Evolutionary conservation across 2,113 vertebrate genomes (phyloP).

Genomic region (Cryptomyrus ogoouensis): DNA sequence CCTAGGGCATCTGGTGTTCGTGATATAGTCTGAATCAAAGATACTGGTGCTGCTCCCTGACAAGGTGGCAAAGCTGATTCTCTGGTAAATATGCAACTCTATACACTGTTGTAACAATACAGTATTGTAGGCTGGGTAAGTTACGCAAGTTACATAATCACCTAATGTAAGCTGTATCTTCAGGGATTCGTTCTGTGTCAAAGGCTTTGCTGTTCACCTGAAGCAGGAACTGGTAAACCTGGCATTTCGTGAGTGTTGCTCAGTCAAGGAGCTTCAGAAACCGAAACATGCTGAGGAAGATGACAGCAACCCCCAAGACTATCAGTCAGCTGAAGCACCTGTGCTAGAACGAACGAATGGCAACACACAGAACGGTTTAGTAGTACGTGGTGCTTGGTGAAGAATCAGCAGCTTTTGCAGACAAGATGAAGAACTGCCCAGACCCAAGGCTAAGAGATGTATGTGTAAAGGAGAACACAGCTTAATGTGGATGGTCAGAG

Average conservation of each 20-base stretch:
- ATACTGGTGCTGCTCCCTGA: background rate
- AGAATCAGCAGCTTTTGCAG: background rate
- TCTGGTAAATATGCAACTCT: background rate
- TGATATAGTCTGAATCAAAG: background rate
- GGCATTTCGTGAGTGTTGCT: background rate
- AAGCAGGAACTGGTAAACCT: background rate
- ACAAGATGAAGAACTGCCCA: background rate
- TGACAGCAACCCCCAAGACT: background rate
- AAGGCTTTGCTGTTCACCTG: background rate
- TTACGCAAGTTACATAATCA: background rate
- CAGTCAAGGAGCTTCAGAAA: background rate
- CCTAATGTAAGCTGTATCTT: background rate
- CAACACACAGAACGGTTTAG: background rate
- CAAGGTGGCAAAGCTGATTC: background rate
- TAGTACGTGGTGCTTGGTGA: background rate
- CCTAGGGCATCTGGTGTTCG: background rate
- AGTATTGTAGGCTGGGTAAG: background rate
- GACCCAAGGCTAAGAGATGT: conserved; percentile 31
- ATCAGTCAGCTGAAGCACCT: background rate
- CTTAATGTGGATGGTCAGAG: conserved; percentile 42
- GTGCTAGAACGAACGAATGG: background rate
- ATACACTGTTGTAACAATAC: background rate
- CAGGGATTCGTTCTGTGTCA: background rate
- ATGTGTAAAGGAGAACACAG: conserved; percentile 40
- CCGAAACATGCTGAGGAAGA: background rate